phyloP scores from a whole-genome alignment of 2,888 invertebrate genomes.

The Agrochola circellaris region DNA sequence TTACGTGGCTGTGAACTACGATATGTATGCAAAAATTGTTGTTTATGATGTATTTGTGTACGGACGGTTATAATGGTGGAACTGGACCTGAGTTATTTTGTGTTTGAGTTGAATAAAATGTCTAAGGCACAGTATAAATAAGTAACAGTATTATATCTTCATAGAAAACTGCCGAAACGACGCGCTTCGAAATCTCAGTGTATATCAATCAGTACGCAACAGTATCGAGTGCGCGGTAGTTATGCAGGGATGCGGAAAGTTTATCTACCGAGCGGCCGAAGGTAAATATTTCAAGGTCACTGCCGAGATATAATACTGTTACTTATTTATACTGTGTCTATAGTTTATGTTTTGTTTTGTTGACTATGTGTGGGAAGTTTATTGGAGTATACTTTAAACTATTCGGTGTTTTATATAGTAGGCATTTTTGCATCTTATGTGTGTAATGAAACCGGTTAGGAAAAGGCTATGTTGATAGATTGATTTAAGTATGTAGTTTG shows the following conservation, averaged over 20 bases:
- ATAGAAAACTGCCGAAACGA: no score
- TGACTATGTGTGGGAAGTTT: not conserved
- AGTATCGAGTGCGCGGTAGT: no score
- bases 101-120: constrained; percentile 19
- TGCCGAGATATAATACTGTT: no score
- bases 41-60: constrained; percentile 59
- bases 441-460: not conserved
- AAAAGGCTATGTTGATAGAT: not conserved
- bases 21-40: constrained; percentile 64
- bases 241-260: no score
- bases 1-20: constrained; percentile 54
- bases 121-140: not conserved
- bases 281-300: no score
- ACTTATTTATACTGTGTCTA: not conserved
- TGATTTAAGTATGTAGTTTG: not conserved
- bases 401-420: not conserved
- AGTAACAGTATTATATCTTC: no score
- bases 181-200: no score
- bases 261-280: no score
- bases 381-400: not conserved
- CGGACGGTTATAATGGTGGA: constrained; percentile 32
- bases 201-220: no score
- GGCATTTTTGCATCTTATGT: not conserved
- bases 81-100: constrained; percentile 31
- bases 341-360: constrained; percentile 22